Conservation (phyloP, 2,888 invertebrate species). For the Andrena camellia region DNA sequence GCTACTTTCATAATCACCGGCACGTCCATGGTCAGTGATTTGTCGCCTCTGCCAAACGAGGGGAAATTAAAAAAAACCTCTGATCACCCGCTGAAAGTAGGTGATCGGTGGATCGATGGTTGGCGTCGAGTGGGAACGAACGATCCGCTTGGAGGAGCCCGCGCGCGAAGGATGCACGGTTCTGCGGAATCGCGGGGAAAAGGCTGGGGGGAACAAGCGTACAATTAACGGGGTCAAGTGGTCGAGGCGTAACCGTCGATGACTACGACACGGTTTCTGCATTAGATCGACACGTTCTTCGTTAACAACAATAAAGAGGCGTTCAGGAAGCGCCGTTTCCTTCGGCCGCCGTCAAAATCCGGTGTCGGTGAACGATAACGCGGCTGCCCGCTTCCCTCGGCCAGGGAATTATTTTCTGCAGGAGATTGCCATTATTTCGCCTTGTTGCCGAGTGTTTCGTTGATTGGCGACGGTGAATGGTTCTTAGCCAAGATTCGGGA, state of each 20-base stretch:
- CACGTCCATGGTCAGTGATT: too few relatives aligned
- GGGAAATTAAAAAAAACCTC: background rate
- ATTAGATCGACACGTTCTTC: constrained; percentile 84
- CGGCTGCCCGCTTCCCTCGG: constrained; percentile 4
- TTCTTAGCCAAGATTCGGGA: background rate
- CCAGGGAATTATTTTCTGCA: constrained; percentile 31
- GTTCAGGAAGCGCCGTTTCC: constrained; percentile 74
- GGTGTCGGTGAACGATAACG: constrained; percentile 55
- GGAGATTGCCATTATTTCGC: constrained; percentile 16
- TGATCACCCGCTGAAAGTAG: background rate
- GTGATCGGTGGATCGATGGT: background rate
- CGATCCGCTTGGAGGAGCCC: constrained; percentile 34
- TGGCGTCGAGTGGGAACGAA: background rate
- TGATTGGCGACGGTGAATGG: constrained; percentile 12
- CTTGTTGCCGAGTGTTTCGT: constrained; percentile 3
- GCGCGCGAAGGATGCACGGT: constrained; percentile 50
- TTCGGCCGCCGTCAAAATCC: constrained; percentile 75
- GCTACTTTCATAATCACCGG: too few relatives aligned
- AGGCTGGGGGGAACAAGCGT: constrained; percentile 57
- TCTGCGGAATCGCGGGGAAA: constrained; percentile 54
- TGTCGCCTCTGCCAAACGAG: background rate
- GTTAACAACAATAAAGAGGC: constrained; percentile 81
- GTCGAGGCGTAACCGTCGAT: constrained; percentile 54
- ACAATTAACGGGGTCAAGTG: constrained; percentile 80
- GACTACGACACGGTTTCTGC: constrained; percentile 82